Evolutionary conservation across 2,113 vertebrate genomes (phyloP), one percentile per base, ranked within the genome.

Genomic region (Alethe diademata): DNA sequence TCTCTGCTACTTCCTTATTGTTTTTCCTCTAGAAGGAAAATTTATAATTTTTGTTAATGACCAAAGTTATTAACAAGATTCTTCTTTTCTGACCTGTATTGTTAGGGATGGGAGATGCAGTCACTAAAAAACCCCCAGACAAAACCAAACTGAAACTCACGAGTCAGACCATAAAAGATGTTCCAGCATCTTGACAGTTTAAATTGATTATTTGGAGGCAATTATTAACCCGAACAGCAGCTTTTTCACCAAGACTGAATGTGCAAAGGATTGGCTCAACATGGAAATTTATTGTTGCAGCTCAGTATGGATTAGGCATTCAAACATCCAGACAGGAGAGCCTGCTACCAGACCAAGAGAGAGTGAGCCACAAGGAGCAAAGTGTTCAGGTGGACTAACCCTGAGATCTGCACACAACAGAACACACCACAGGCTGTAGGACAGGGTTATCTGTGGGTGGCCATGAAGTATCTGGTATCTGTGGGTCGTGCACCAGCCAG

Each of bases 381-480:
- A 12, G 12, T 0, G 0, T 42, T 48, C 25, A 33, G 24, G 29
- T 13, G 36, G 45, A 19, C 19, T 22, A 5, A 69, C 5, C 16
- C 61, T 0, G 0, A 43, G 36, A 56, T 17, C 42, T 43, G 57
- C 18, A 22, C 19, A 22, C 5, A 50, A 2, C 13, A 73, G 35
- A 48, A 40, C 42, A 54, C 0, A 0, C 19, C 23, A 23, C 1
- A 0, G 20, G 54, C 38, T 61, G 15, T 6, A 40, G 15, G 1
- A 19, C 69, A 58, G 19, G 9, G 23, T 11, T 6, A 0, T 20
- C 61, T 53, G 19, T 35, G 64, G 20, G 45, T 62, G 19, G 29
- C 2, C 2, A 29, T 67, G 33, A 33, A 54, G 60, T 43, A 61
- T 4, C 40, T 42, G 40, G 40, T 42, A 42, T 42, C 42, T 43